phyloP scores from a whole-genome alignment of 2,888 invertebrate genomes.

The Campoplex nolae region DNA sequence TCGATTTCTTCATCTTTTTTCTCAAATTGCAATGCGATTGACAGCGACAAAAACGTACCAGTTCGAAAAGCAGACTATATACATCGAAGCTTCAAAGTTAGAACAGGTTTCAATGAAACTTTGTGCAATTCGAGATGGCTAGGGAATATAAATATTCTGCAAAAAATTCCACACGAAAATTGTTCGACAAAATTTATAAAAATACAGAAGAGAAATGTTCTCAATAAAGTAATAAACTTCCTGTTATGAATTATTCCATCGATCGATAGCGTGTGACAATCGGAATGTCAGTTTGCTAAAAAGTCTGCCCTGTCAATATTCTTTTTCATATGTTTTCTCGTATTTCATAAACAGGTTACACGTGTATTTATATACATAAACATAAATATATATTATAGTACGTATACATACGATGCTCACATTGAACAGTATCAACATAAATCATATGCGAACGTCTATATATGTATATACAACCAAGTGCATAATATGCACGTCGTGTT shows the following conservation, averaged over 20 bases:
- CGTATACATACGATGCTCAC: conserved; percentile 31
- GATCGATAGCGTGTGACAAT: conserved; percentile 29
- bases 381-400: not conserved
- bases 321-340: conserved; percentile 4
- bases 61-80: no score
- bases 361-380: conserved; percentile 18
- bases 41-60: no score
- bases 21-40: no score
- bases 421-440: conserved; percentile 76
- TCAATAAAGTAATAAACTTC: not conserved
- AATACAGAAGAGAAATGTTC: not conserved
- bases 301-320: conserved; percentile 50
- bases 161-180: not conserved
- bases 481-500: conserved; percentile 80
- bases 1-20: no score
- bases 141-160: no score
- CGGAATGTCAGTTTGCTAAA: conserved; percentile 14
- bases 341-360: conserved; percentile 25
- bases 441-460: conserved; percentile 72
- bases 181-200: not conserved
- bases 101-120: no score
- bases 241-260: conserved; percentile 2
- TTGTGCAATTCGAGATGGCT: no score
- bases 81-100: no score
- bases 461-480: conserved; percentile 74